phyloP scores from a whole-genome alignment of 1,140 invertebrate genomes.

The Bombyx mori region ASM3026992v2 NC_085115.1:8095001-8095500 shows the following conservation, averaged over 20 bases:
- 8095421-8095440: conserved; percentile 42
- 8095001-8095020: not conserved
- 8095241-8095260: conserved; percentile 99
- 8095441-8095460: conserved; percentile 67
- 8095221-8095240: conserved; percentile 98
- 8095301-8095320: not conserved
- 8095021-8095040: too few species aligned
- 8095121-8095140: conserved; percentile 82
- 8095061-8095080: too few species aligned
- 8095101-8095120: not conserved
- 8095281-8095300: conserved; percentile 85
- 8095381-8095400: not conserved
- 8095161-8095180: conserved; percentile 98
- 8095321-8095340: not conserved
- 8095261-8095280: conserved; percentile 99
- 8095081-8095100: not conserved
- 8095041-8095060: too few species aligned
- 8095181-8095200: conserved; percentile 99
- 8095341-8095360: not conserved
- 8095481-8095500: conserved; percentile 61
- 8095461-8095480: conserved; percentile 33
- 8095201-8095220: conserved; percentile 95
- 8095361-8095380: not conserved
- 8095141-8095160: conserved; percentile 95
- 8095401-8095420: conserved; percentile 1